phyloP scores from a whole-genome alignment of 2,888 invertebrate species.

The Icerya purchasi region DNA sequence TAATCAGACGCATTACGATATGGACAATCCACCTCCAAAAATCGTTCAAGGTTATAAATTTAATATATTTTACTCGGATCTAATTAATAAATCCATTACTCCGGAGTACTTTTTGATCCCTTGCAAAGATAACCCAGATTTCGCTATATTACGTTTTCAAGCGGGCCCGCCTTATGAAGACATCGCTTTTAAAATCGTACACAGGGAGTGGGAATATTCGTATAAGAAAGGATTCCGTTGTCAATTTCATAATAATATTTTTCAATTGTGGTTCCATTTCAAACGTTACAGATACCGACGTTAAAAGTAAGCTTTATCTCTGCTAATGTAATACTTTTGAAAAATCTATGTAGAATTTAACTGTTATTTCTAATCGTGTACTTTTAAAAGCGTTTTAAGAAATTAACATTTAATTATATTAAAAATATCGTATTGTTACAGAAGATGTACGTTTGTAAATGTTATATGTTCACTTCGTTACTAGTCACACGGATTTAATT shows the following conservation, averaged over 20 bases:
- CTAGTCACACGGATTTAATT: too few species aligned
- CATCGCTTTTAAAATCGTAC: constrained; percentile 96
- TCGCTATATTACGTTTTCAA: constrained; percentile 79
- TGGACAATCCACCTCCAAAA: constrained; percentile 99
- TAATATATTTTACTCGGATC: constrained; percentile 98
- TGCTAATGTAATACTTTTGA: too few species aligned
- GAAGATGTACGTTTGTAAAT: too few species aligned
- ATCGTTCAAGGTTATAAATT: constrained; percentile 99
- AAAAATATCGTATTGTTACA: too few species aligned
- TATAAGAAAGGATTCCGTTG: constrained; percentile 95
- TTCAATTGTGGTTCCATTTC: constrained; percentile 99
- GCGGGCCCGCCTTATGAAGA: constrained; percentile 99
- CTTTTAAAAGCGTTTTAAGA: too few species aligned
- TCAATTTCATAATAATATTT: constrained; percentile 98
- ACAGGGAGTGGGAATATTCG: constrained; percentile 97
- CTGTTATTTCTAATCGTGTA: too few species aligned
- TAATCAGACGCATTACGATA: constrained; percentile 99
- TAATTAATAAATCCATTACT: constrained; percentile 78
- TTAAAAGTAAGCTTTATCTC: too few species aligned
- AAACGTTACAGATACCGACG: constrained; percentile 89
- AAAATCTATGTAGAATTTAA: too few species aligned
- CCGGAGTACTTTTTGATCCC: constrained; percentile 83
- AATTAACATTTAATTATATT: too few species aligned
- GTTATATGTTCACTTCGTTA: too few species aligned
- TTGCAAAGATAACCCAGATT: constrained; percentile 79